Percentiles rank a stretch among this genome's conserved stretches.
Evolutionary conservation across 1,140 invertebrate genomes (phyloP).

Genomic region (Lethocerus indicus): DNA sequence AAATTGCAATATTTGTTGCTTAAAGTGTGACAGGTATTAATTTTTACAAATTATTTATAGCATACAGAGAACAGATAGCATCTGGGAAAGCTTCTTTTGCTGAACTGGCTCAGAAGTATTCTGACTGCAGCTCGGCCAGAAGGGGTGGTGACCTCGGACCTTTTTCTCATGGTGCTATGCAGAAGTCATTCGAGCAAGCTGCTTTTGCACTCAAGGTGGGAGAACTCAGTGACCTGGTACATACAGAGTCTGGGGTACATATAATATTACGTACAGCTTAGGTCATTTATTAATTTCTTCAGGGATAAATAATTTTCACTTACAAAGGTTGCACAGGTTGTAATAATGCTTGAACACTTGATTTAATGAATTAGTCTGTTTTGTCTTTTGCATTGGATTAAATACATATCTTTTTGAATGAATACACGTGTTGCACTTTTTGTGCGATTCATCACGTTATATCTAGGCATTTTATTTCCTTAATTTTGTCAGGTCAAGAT

Average conservation of each 20-base stretch:
- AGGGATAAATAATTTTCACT: neutral
- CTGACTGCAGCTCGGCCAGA: constrained; percentile 93
- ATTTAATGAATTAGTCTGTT: neutral
- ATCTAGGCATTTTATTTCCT: no score
- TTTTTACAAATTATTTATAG: constrained; percentile 30
- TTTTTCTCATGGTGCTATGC: constrained; percentile 87
- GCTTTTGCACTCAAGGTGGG: constrained; percentile 84
- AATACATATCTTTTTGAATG: no score
- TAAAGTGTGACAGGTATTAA: neutral
- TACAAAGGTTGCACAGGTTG: neutral
- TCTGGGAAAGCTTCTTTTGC: constrained; percentile 63
- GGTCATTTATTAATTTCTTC: constrained; percentile 16
- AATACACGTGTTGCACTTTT: no score
- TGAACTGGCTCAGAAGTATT: constrained; percentile 76
- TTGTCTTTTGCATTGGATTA: no score
- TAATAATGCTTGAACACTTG: neutral
- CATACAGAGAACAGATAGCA: constrained; percentile 67
- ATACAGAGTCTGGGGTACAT: constrained; percentile 91
- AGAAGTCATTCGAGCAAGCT: constrained; percentile 92
- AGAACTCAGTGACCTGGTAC: constrained; percentile 80
- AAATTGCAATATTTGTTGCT: no score
- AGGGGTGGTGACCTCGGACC: constrained; percentile 88
- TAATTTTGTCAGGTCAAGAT: no score
- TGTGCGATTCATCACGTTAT: no score
- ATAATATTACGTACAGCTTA: constrained; percentile 84